A percentile compares a stretch with the other conserved stretches of the same genome.
These are phyloP conservation scores for Drosophila neoperkinsi DNA, from an alignment of 2,888 invertebrate species.

Conservation along the genomic window DNA sequence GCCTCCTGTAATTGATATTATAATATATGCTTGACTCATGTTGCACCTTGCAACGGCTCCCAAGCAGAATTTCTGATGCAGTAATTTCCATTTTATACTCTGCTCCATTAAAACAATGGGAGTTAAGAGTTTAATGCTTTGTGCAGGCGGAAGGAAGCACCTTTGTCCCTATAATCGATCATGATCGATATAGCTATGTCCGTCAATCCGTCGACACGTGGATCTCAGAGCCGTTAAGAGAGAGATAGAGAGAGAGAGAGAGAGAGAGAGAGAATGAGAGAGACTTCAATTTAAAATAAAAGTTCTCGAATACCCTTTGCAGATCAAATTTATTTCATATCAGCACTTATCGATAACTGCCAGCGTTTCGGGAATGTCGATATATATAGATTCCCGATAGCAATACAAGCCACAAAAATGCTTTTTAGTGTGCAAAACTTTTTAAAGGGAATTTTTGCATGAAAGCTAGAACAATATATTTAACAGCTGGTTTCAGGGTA, in stretches of 20 bases:
- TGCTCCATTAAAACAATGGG: background rate
- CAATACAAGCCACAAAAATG: background rate
- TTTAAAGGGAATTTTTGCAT: background rate
- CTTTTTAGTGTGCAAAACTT: background rate
- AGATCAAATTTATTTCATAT: background rate
- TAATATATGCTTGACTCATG: constrained; percentile 28
- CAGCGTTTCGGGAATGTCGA: background rate
- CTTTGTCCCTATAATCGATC: background rate
- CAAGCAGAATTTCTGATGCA: constrained; percentile 33
- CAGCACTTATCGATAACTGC: background rate
- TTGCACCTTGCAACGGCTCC: constrained; percentile 39
- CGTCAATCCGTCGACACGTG: background rate
- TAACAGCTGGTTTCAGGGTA: background rate
- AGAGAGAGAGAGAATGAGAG: background rate
- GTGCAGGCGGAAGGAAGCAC: background rate
- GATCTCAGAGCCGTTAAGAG: background rate
- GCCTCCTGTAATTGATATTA: constrained; percentile 15
- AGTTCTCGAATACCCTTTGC: background rate
- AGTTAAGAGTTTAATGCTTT: background rate
- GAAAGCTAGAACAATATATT: background rate
- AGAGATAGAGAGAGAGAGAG: no score
- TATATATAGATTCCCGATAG: background rate
- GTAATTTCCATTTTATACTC: background rate
- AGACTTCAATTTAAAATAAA: background rate
- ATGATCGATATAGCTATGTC: background rate